These are phyloP conservation scores for Idaea biselata DNA, from an alignment of 2,888 invertebrate genomes.

Conservation along the genomic window DNA sequence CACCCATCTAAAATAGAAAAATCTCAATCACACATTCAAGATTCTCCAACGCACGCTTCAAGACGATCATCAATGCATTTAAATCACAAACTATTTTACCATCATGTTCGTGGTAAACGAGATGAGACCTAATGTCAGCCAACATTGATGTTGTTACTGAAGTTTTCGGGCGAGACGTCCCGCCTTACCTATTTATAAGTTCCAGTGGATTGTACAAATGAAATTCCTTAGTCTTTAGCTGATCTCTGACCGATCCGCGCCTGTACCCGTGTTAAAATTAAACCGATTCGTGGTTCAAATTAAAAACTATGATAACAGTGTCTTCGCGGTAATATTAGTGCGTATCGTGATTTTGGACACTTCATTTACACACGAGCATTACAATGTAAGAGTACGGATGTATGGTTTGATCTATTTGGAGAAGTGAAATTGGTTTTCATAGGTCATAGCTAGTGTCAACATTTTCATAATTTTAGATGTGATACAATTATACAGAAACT, in stretches of 20 bases:
- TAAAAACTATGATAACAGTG: conserved; percentile 50
- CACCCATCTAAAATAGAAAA: neutral
- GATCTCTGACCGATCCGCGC: conserved; percentile 45
- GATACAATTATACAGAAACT: neutral
- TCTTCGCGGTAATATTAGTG: conserved; percentile 5
- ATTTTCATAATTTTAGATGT: neutral
- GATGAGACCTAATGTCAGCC: conserved; percentile 25
- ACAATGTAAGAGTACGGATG: neutral
- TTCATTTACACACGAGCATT: neutral
- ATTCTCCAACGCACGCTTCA: neutral
- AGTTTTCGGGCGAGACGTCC: conserved; percentile 45
- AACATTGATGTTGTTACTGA: conserved; percentile 27
- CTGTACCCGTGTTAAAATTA: conserved; percentile 6
- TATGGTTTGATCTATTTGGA: neutral
- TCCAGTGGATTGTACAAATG: conserved; percentile 74
- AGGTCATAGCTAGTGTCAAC: neutral
- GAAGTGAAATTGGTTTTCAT: neutral
- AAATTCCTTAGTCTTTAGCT: conserved; percentile 68
- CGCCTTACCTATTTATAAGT: conserved; percentile 78
- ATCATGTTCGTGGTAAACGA: conserved; percentile 12
- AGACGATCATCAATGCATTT: conserved; percentile 2
- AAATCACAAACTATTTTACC: neutral
- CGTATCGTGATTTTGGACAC: neutral
- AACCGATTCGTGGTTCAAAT: neutral
- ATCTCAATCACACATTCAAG: neutral